Percentiles rank a stretch among this genome's conserved stretches.
Evolutionary conservation across 1,140 invertebrate genomes (phyloP).

Genomic region (Atta colombica): DNA sequence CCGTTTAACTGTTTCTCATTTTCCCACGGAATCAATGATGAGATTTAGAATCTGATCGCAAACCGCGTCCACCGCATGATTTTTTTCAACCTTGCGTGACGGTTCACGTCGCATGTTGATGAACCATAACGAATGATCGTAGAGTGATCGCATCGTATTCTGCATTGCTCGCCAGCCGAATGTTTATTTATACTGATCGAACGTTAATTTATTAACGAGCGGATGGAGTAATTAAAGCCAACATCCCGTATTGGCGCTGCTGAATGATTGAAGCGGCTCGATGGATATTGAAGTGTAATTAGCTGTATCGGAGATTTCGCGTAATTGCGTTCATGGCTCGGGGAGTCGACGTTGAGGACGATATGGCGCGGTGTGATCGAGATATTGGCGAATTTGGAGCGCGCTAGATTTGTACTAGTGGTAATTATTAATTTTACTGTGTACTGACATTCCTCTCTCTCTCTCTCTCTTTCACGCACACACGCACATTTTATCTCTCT

Average conservation of each 20-base stretch:
- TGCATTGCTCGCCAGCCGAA: neutral
- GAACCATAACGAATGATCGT: neutral
- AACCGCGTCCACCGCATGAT: neutral
- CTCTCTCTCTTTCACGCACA: neutral
- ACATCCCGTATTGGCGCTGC: slow-evolving; percentile 67
- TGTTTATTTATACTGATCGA: slow-evolving; percentile 61
- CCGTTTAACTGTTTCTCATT: neutral
- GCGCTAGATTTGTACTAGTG: slow-evolving; percentile 6
- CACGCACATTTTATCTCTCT: neutral
- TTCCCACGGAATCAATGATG: neutral
- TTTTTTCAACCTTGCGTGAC: neutral
- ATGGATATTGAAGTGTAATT: slow-evolving; percentile 76
- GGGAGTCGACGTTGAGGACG: slow-evolving; percentile 55
- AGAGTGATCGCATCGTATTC: neutral
- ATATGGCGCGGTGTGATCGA: slow-evolving; percentile 22
- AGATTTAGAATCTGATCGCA: neutral
- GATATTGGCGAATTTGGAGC: neutral
- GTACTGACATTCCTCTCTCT: neutral
- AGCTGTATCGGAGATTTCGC: slow-evolving; percentile 73
- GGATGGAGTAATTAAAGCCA: slow-evolving; percentile 73
- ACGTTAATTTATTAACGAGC: slow-evolving; percentile 72
- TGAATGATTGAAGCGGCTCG: slow-evolving; percentile 64
- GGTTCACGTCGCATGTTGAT: neutral
- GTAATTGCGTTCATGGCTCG: slow-evolving; percentile 69
- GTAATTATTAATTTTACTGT: slow-evolving; percentile 55